Base-by-base conservation (phyloP, 2,113 vertebrate species). In the Cepphus grylle region DNA sequence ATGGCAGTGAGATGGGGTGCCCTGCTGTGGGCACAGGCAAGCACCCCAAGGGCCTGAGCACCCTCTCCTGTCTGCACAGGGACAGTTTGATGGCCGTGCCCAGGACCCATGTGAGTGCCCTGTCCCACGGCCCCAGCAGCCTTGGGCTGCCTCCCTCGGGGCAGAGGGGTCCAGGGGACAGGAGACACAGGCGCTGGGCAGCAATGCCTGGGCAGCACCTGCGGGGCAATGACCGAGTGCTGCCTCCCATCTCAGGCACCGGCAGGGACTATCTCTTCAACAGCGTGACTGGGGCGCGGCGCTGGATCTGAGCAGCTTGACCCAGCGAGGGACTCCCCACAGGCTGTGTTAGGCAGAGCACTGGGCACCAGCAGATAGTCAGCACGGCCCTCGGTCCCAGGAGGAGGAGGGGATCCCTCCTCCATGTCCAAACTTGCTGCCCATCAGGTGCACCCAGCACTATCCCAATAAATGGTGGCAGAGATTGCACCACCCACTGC, bases 181-280 rank as follows among this genome's bases (percentile, higher is more conserved):
- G 43, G 25, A 59, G 42, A 27, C 29, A 32, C 1, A 6, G 40
- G 30, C 0, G 2, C n/a, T 1, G 9, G 22, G 56, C 34, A 62
- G 49, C 3, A 5, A 23, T 1, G 10, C 20, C n/a, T 4, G 8
- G 27, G 55, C 22, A 67, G 43, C 27, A 6, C 59, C 45, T 0
- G 0, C 0, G 0, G 29, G 50, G 34, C 12, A 36, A 85, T 13
- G 21, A 25, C 66, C 94, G 62, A 83, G 11, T 8, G 9, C 45
- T 88, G 62, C 9, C 26, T 95, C 81, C 32, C 45, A 11, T 47
- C 72, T 22, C 87, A 98, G 98, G 94, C 70, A 94, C 93, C 1
- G 78, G 97, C 77, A 95, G 95, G 71, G 81, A 96, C 27, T 97
- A 94, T 42, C 66, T 97, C 26, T 97, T 97, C 94, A 94, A 77